Conservation (phyloP, 2,113 vertebrate species). For the Chaenogobius annularis region DNA sequence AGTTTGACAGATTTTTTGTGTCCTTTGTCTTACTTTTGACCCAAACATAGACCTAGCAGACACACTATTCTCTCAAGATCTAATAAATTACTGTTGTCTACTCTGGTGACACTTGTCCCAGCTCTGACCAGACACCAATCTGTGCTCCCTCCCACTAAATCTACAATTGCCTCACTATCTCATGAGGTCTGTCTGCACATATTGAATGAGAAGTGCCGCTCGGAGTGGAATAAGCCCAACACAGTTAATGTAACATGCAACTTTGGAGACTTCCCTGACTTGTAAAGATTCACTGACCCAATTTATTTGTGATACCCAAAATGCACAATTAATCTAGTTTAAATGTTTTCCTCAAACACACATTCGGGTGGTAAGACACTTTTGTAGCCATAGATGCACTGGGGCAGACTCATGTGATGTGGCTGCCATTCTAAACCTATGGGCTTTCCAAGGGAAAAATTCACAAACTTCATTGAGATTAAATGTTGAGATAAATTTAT, state of each 20-base stretch:
- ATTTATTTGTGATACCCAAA: not conserved
- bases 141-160: constrained; percentile 9
- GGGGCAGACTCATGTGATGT: too few species aligned
- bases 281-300: not conserved
- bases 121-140: constrained; percentile 25
- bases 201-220: constrained; percentile 25
- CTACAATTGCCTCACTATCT: not conserved
- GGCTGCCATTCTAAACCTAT: too few species aligned
- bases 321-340: not conserved
- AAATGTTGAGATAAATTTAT: too few species aligned
- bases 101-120: constrained; percentile 13
- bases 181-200: not conserved
- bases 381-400: too few species aligned
- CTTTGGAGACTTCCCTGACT: not conserved
- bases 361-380: too few species aligned
- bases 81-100: constrained; percentile 23
- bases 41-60: constrained; percentile 13
- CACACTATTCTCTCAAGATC: not conserved
- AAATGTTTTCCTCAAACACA: too few species aligned
- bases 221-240: constrained; percentile 42
- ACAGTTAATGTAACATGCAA: not conserved
- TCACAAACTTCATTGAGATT: too few species aligned
- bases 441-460: too few species aligned
- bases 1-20: constrained; percentile 23
- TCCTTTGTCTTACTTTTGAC: not conserved